A percentile compares a stretch with the other conserved stretches of the same genome.
These are phyloP conservation scores for Tetramorium bicarinatum DNA, from an alignment of 2,888 invertebrate species.

Conservation along the genomic window DNA sequence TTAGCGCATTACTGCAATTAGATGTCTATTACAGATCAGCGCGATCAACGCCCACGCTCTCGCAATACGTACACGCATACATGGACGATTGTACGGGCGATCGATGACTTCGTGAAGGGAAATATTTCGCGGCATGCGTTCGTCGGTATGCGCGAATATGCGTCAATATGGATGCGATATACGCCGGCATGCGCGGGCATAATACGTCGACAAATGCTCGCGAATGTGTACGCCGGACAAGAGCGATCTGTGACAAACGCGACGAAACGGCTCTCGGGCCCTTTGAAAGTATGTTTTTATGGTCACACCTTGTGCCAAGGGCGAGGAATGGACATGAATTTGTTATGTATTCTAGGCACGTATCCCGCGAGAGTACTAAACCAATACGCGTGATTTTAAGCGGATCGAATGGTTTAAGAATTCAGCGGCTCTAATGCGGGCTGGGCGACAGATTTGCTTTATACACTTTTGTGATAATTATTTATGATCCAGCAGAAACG, in stretches of 20 bases:
- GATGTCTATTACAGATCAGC: constrained; percentile 72
- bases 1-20: constrained; percentile 75
- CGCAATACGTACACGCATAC: not conserved
- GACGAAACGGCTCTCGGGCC: constrained; percentile 20
- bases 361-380: constrained; percentile 40
- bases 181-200: constrained; percentile 32
- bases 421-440: constrained; percentile 4
- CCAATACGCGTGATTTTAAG: constrained; percentile 50
- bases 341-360: constrained; percentile 51
- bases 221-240: constrained; percentile 13
- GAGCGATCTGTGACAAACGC: constrained; percentile 16
- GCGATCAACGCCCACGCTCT: constrained; percentile 49
- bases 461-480: not conserved
- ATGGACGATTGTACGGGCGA: constrained; percentile 5
- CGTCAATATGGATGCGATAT: constrained; percentile 44
- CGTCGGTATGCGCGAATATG: constrained; percentile 42
- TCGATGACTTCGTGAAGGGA: constrained; percentile 52
- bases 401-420: constrained; percentile 49
- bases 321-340: constrained; percentile 38
- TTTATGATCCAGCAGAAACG: not conserved
- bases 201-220: constrained; percentile 44
- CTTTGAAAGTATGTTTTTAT: constrained; percentile 47
- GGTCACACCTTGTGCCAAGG: constrained; percentile 26
- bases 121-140: constrained; percentile 50
- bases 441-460: constrained; percentile 18